phyloP scores from a whole-genome alignment of 1,140 invertebrate species.

The Akabosia matsudoensis region DNA sequence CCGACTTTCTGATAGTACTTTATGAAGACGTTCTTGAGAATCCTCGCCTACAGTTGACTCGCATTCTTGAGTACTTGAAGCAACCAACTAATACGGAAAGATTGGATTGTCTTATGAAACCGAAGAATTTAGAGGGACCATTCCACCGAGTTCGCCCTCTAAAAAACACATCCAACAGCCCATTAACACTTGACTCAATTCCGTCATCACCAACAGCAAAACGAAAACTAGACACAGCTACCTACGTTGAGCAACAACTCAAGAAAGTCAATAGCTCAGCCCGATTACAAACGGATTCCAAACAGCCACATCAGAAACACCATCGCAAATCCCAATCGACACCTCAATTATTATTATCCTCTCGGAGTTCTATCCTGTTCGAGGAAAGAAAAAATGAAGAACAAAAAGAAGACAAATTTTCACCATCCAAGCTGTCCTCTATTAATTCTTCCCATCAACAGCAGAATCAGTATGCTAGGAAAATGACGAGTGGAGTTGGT shows the following conservation, averaged over 20 bases:
- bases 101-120: slow-evolving; percentile 34
- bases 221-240: not conserved
- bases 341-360: not conserved
- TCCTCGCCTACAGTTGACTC: slow-evolving; percentile 33
- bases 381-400: slow-evolving; percentile 8
- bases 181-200: not conserved
- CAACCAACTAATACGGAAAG: slow-evolving; percentile 29
- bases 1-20: slow-evolving; percentile 22
- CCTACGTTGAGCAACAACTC: not conserved
- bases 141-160: slow-evolving; percentile 27
- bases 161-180: not conserved
- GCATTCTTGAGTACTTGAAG: slow-evolving; percentile 38
- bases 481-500: not conserved
- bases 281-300: not conserved
- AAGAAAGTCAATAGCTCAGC: not conserved
- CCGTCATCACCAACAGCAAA: not conserved
- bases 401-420: slow-evolving; percentile 25
- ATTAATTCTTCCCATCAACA: not conserved
- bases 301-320: slow-evolving; percentile 7
- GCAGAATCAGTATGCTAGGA: slow-evolving; percentile 1
- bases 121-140: slow-evolving; percentile 35
- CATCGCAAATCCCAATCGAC: not conserved
- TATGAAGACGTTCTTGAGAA: slow-evolving; percentile 40
- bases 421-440: not conserved
- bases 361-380: too few species aligned